Evolutionary conservation across 2,113 vertebrate genomes (phyloP).

Genomic region (Excalfactoria chinensis): DNA sequence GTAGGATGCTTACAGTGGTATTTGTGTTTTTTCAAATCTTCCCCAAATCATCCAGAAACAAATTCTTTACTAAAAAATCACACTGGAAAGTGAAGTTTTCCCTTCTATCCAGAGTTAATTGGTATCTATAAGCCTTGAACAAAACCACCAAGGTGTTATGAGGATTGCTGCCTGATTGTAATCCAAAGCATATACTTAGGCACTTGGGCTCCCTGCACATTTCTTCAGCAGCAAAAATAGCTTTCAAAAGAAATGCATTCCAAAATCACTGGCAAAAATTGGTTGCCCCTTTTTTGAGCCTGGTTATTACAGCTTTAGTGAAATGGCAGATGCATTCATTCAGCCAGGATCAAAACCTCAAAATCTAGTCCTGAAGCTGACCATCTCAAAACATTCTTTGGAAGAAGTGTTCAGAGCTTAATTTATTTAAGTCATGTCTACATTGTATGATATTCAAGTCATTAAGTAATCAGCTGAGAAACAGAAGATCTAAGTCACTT

Average conservation of each 20-base stretch:
- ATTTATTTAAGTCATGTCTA: neutral
- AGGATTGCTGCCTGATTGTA: neutral
- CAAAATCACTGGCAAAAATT: neutral
- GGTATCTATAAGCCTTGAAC: slow-evolving; percentile 27
- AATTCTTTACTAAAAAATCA: neutral
- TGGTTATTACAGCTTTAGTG: neutral
- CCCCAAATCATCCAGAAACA: neutral
- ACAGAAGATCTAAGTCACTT: neutral
- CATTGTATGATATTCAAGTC: neutral
- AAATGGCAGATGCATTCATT: neutral
- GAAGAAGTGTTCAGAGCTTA: neutral
- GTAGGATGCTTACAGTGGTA: neutral
- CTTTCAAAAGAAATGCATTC: neutral
- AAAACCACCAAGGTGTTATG: neutral
- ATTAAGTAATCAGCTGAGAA: neutral
- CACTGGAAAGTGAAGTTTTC: neutral
- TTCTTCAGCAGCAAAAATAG: neutral
- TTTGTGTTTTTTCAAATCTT: neutral
- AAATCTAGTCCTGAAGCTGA: neutral
- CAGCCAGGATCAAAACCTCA: neutral
- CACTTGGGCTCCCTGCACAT: neutral
- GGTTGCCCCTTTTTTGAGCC: neutral
- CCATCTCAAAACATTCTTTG: neutral
- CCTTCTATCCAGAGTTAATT: slow-evolving; percentile 73
- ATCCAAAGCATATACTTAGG: neutral